A percentile compares a stretch with the other conserved stretches of the same genome.
These are phyloP conservation scores for Etia nguti DNA, from an alignment of 2,113 vertebrate species.

Conservation along the genomic window DNA sequence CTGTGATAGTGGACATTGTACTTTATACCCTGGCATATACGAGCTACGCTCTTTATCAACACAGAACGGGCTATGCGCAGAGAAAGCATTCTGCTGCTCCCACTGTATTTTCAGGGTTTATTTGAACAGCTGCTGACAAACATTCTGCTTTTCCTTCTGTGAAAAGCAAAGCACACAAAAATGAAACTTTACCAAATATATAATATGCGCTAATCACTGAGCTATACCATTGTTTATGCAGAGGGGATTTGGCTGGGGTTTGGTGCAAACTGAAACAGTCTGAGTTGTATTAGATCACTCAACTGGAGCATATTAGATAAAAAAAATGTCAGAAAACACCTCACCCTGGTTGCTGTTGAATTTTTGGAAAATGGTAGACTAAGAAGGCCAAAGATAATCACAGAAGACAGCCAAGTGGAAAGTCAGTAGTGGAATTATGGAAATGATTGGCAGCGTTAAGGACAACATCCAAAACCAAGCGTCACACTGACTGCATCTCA, in stretches of 20 bases:
- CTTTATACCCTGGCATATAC: slow-evolving; percentile 44
- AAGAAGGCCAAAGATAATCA: slow-evolving; percentile 20
- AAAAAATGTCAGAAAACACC: slow-evolving; percentile 7
- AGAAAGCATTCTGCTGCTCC: neutral
- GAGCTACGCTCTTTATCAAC: slow-evolving; percentile 1
- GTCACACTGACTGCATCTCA: neutral
- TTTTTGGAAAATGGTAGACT: slow-evolving; percentile 15
- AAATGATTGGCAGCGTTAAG: slow-evolving; percentile 39
- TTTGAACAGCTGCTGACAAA: slow-evolving; percentile 45
- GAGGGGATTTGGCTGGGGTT: neutral
- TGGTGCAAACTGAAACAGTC: neutral
- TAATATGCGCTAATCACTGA: neutral
- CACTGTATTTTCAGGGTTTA: slow-evolving; percentile 1
- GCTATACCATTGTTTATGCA: neutral
- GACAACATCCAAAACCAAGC: slow-evolving; percentile 34
- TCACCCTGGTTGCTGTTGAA: neutral
- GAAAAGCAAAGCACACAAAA: neutral
- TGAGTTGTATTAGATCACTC: neutral
- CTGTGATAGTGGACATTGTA: slow-evolving; percentile 31
- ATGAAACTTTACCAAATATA: neutral
- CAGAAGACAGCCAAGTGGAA: slow-evolving; percentile 30
- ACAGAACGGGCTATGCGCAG: neutral
- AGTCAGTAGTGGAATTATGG: slow-evolving; percentile 28
- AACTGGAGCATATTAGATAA: neutral
- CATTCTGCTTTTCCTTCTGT: slow-evolving; percentile 7